A percentile compares a stretch with the other conserved stretches of the same genome.
Conservation (phyloP, 1,140 invertebrate genomes). For the Riptortus pedestris region DNA sequence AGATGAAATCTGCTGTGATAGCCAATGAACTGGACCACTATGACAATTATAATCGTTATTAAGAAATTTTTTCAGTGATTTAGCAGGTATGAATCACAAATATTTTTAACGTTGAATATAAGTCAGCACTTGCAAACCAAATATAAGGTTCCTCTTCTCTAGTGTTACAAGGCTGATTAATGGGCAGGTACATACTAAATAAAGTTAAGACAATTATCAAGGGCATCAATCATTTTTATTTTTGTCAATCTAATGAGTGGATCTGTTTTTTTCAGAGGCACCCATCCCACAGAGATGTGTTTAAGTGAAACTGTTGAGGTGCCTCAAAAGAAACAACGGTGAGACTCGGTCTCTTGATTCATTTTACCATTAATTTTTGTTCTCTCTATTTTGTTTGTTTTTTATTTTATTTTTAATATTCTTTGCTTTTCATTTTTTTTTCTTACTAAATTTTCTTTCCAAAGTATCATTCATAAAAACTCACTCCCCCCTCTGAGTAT, state of each 20-base stretch:
- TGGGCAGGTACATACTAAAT: background rate
- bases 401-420: constrained; percentile 15
- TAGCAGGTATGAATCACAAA: background rate
- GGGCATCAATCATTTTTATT: constrained; percentile 22
- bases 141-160: background rate
- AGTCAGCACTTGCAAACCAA: constrained; percentile 18
- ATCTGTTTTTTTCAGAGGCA: constrained; percentile 27
- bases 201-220: background rate
- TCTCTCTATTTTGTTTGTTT: background rate
- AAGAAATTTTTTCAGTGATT: background rate
- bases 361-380: constrained; percentile 1
- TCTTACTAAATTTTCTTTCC: background rate
- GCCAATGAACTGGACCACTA: constrained; percentile 17
- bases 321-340: constrained; percentile 24
- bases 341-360: constrained; percentile 21
- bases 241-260: constrained; percentile 26
- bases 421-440: constrained; percentile 8
- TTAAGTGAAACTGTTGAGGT: constrained; percentile 19
- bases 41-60: too few species aligned
- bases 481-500: constrained; percentile 3
- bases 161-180: constrained; percentile 5
- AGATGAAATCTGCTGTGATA: constrained; percentile 14
- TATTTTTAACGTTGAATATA: background rate
- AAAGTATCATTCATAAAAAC: background rate
- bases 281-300: constrained; percentile 16